phyloP scores from a whole-genome alignment of 2,888 invertebrate genomes.

The Thecophora atra region DNA sequence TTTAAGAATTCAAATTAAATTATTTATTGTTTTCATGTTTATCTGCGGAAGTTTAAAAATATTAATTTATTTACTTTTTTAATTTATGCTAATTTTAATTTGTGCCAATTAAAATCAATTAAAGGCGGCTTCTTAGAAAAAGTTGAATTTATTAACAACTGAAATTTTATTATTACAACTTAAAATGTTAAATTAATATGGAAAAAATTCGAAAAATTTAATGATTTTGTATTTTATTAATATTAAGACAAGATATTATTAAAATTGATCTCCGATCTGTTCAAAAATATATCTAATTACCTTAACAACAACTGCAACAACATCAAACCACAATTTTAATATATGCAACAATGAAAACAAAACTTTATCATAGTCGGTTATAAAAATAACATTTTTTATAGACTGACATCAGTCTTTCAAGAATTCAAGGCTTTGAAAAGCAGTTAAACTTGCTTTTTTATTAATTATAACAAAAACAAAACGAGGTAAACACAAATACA shows the following conservation, averaged over 20 bases:
- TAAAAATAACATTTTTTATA: too few relatives aligned
- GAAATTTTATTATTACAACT: neutral
- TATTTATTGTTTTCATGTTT: neutral
- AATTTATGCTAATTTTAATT: conserved; percentile 1
- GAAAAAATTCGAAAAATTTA: too few relatives aligned
- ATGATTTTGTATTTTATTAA: neutral
- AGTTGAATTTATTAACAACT: neutral
- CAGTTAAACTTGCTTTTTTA: too few relatives aligned
- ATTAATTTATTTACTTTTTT: neutral
- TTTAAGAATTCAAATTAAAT: neutral
- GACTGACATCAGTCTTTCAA: too few relatives aligned
- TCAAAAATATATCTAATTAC: neutral
- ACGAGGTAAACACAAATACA: too few relatives aligned
- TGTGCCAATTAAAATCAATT: neutral
- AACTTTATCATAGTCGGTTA: too few relatives aligned
- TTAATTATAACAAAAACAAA: too few relatives aligned
- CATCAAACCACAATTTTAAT: neutral
- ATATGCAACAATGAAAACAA: too few relatives aligned
- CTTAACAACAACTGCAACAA: neutral
- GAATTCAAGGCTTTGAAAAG: too few relatives aligned
- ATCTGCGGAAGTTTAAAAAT: neutral
- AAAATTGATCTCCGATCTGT: neutral
- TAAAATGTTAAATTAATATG: neutral
- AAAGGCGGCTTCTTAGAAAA: neutral
- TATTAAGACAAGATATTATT: neutral